Percentiles rank a stretch among this genome's conserved stretches.
phyloP scores from a whole-genome alignment of 1,140 invertebrate species.

The Ganaspis sp. region DNA sequence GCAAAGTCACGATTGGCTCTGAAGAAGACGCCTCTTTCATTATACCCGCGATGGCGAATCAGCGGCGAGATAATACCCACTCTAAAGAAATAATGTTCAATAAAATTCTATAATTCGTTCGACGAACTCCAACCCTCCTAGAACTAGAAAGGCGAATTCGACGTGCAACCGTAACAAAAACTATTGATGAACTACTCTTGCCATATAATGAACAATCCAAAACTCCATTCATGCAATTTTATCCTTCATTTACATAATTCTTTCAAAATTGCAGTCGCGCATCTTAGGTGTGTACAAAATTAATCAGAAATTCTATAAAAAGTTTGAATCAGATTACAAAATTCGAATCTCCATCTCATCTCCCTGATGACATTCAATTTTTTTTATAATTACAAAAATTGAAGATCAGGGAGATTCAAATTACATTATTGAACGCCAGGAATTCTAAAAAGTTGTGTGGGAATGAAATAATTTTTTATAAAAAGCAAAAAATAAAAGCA shows the following conservation, averaged over 20 bases:
- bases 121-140: conserved; percentile 10
- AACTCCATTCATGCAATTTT: neutral
- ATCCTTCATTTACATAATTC: neutral
- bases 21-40: conserved; percentile 36
- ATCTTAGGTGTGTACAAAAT: too few relatives aligned
- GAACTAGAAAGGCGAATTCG: conserved; percentile 23
- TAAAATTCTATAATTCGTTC: conserved; percentile 29
- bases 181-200: neutral
- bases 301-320: too few relatives aligned
- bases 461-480: too few relatives aligned
- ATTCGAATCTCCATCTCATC: too few relatives aligned
- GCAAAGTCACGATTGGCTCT: conserved; percentile 55
- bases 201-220: neutral
- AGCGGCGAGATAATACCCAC: conserved; percentile 27
- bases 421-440: too few relatives aligned
- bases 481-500: too few relatives aligned
- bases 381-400: too few relatives aligned
- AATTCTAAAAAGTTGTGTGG: too few relatives aligned
- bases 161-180: conserved; percentile 20
- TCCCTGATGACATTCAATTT: too few relatives aligned
- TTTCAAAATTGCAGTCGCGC: too few relatives aligned
- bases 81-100: conserved; percentile 35
- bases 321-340: too few relatives aligned
- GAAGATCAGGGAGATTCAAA: too few relatives aligned
- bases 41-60: conserved; percentile 40